Conservation (phyloP, 1,140 invertebrate genomes). For the Hypothenemus hampei region DNA sequence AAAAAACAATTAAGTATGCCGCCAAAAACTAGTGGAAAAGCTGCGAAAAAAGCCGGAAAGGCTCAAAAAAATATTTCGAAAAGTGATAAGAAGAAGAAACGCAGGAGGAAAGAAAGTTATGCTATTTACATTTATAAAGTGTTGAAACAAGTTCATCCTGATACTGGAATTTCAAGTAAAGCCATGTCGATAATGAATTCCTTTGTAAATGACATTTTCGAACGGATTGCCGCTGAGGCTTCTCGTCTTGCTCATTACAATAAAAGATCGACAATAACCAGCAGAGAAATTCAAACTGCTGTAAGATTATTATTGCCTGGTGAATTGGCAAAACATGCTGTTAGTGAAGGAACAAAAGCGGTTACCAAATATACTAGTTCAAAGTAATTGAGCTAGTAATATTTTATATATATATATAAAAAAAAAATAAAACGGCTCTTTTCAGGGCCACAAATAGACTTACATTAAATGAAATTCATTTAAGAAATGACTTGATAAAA, state of each 20-base stretch:
- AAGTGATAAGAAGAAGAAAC: conserved; percentile 50
- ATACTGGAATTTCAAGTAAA: conserved; percentile 62
- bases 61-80: conserved; percentile 54
- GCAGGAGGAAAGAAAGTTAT: conserved; percentile 62
- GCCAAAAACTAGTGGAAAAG: conserved; percentile 49
- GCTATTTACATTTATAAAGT: conserved; percentile 67
- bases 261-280: conserved; percentile 58
- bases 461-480: not conserved
- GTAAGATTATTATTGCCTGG: conserved; percentile 54
- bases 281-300: conserved; percentile 53
- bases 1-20: too few species aligned
- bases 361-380: conserved; percentile 55
- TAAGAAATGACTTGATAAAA: too few species aligned
- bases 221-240: conserved; percentile 64
- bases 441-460: conserved; percentile 23
- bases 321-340: conserved; percentile 56
- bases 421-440: conserved; percentile 25
- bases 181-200: conserved; percentile 57
- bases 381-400: conserved; percentile 42
- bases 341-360: conserved; percentile 57
- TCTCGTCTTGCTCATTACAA: conserved; percentile 67
- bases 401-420: not conserved
- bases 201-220: conserved; percentile 58
- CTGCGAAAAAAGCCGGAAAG: conserved; percentile 53
- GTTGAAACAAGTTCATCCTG: conserved; percentile 64